Evolutionary conservation across 2,113 vertebrate genomes (phyloP), one percentile per base, ranked within the genome.

Genomic region (Cairina moschata): DNA sequence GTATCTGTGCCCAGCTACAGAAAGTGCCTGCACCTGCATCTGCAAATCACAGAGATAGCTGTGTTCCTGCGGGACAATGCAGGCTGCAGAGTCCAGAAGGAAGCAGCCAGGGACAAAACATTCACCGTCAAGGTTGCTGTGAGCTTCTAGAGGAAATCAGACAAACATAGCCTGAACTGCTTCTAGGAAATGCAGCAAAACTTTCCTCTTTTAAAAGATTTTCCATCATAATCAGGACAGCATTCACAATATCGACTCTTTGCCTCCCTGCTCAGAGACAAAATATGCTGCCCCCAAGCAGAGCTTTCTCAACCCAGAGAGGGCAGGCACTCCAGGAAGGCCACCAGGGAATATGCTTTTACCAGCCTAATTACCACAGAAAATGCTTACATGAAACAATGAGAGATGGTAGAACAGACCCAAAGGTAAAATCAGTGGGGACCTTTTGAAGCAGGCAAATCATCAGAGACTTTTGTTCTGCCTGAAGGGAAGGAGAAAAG

Each of bases 401-500:
- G 88, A 62, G 72, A 88, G 76, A 78, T 44, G 23, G 58, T 77
- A 91, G 42, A 88, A 81, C 65, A 93, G 83, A 83, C 79, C 83
- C 90, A 96, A 91, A 96, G 82, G 95, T 97, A 94, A 94, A 91
- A 91, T 91, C 91, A 83, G 52, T 31, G 60, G 84, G 72, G 92
- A 93, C 91, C 56, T 96, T 90, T 60, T 60, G 72, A 85, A 95
- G 71, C 76, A 95, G 67, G 60, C 79, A 83, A 60, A 93, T 94
- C 94, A 88, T 77, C 26, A 71, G 90, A 91, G 85, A 74, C 76
- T 91, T 69, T 29, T 59, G 73, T 88, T 90, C 72, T 78, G 90
- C 88, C 90, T 83, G 38, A 60, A 85, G 88, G 85, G 80, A 94
- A 94, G 75, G 76, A 94, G 88, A 91, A 91, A 88, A 96, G 48